phyloP scores from a whole-genome alignment of 2,113 vertebrate genomes.

The Callipepla californica region DNA sequence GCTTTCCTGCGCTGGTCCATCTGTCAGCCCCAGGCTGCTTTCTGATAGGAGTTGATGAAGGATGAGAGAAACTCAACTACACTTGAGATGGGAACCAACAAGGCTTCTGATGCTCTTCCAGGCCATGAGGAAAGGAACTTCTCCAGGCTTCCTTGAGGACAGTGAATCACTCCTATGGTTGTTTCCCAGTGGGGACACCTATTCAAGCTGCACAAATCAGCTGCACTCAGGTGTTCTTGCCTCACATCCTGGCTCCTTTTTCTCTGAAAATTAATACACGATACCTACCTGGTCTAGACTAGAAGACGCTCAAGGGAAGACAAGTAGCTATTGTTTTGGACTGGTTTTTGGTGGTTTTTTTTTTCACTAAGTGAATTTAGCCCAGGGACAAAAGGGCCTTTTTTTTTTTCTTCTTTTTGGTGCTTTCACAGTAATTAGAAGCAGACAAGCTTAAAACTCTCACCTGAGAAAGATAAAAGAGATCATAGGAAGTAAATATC shows the following conservation, averaged over 20 bases:
- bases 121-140: background rate
- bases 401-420: background rate
- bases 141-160: background rate
- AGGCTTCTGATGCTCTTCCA: background rate
- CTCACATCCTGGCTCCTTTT: background rate
- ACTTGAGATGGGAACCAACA: background rate
- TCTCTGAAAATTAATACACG: background rate
- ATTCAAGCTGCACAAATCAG: background rate
- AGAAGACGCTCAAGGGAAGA: background rate
- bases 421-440: background rate
- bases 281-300: background rate
- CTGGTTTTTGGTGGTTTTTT: background rate
- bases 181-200: background rate
- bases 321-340: background rate
- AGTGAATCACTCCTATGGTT: background rate
- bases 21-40: background rate
- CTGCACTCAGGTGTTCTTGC: background rate
- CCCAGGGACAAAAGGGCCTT: background rate
- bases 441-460: constrained; percentile 19
- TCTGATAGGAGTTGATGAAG: background rate
- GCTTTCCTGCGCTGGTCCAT: background rate
- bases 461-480: constrained; percentile 5
- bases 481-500: background rate
- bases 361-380: background rate
- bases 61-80: background rate